phyloP scores from a whole-genome alignment of 2,888 invertebrate species.

The Lysandra bellargus region DNA sequence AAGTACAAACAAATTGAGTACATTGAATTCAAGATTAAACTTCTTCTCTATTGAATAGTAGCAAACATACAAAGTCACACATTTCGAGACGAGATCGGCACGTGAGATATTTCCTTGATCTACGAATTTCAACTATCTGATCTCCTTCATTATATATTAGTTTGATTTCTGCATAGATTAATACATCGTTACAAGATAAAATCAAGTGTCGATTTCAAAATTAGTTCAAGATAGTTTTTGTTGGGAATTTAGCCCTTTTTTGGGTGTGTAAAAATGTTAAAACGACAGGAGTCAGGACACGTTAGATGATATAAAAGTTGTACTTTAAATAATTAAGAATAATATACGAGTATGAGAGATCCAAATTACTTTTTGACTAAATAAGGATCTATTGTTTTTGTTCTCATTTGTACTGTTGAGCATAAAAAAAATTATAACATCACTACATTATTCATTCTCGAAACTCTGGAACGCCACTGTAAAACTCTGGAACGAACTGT shows the following conservation, averaged over 20 bases:
- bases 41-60: neutral
- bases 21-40: conserved; percentile 1
- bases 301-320: no score
- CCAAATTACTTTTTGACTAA: no score
- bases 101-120: neutral
- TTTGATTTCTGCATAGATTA: neutral
- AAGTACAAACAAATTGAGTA: neutral
- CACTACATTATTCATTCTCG: neutral
- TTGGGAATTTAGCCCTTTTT: no score
- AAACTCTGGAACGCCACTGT: no score
- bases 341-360: no score
- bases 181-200: neutral
- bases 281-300: no score
- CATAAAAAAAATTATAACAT: neutral
- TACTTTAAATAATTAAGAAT: no score
- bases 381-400: no score
- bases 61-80: conserved; percentile 8
- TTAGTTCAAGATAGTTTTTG: no score
- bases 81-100: neutral
- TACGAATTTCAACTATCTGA: neutral
- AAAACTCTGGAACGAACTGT: no score
- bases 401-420: no score
- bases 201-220: neutral
- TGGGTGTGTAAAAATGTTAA: no score
- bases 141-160: neutral